These are phyloP conservation scores for Mylabris phalerata DNA, from an alignment of 1,140 invertebrate genomes.

Conservation along the genomic window DNA sequence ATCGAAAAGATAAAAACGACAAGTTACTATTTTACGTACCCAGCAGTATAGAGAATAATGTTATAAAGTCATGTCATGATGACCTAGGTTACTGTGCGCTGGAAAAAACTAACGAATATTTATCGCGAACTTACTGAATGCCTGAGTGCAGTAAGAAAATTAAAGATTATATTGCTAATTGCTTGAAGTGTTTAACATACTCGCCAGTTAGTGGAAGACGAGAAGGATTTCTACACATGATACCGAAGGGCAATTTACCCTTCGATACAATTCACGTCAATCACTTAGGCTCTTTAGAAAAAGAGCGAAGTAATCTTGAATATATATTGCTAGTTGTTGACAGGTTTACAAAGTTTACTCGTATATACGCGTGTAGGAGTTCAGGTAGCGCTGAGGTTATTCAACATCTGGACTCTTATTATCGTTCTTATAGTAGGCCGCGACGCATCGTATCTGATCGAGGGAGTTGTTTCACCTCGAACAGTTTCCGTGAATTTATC, in stretches of 20 bases:
- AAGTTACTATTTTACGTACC: conserved; percentile 3
- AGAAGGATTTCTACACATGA: conserved; percentile 25
- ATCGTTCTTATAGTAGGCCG: conserved; percentile 24
- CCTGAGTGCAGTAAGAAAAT: conserved; percentile 22
- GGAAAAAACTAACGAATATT: conserved; percentile 16
- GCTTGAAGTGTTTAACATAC: conserved; percentile 24
- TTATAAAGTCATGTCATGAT: background rate
- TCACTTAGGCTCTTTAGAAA: conserved; percentile 25
- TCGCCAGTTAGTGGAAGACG: conserved; percentile 16
- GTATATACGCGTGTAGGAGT: conserved; percentile 13
- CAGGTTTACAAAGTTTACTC: conserved; percentile 26
- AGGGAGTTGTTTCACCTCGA: conserved; percentile 27
- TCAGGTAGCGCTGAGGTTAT: conserved; percentile 14
- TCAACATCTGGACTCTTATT: conserved; percentile 18
- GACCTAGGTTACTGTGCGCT: conserved; percentile 16
- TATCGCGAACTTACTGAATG: conserved; percentile 27
- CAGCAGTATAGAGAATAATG: background rate
- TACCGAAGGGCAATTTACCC: conserved; percentile 24
- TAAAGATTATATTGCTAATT: conserved; percentile 15
- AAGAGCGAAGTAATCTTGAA: conserved; percentile 7
- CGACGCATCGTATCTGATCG: conserved; percentile 26
- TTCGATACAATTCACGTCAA: conserved; percentile 29
- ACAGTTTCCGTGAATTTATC: conserved; percentile 27
- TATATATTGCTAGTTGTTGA: conserved; percentile 23
- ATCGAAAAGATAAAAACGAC: background rate